Conservation (phyloP, 2,888 invertebrate genomes). For the Nebria salina region DNA sequence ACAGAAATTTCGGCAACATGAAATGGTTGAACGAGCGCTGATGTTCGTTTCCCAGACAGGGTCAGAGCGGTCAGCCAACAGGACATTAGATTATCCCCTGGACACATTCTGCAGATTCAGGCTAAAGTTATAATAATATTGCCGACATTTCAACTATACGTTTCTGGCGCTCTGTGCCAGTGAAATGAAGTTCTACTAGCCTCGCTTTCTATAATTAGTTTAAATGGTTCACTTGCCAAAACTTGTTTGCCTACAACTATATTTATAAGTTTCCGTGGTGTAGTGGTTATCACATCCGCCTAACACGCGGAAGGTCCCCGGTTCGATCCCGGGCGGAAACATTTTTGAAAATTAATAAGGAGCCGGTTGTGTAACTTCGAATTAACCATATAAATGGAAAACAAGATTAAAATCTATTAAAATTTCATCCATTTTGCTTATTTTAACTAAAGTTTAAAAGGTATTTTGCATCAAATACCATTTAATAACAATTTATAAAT, state of each 20-base stretch:
- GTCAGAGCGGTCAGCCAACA: slow-evolving; percentile 11
- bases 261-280: slow-evolving; percentile 77
- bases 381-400: no score
- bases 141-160: not conserved
- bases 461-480: no score
- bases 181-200: not conserved
- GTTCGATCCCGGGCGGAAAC: slow-evolving; percentile 91
- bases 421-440: no score
- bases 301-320: slow-evolving; percentile 92
- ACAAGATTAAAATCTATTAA: no score
- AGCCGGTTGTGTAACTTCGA: no score
- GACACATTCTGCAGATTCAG: not conserved
- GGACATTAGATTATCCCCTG: slow-evolving; percentile 26
- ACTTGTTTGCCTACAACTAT: not conserved
- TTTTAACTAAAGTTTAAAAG: no score
- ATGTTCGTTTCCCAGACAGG: slow-evolving; percentile 18
- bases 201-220: slow-evolving; percentile 15
- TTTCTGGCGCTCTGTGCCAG: not conserved
- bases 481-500: no score
- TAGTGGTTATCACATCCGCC: slow-evolving; percentile 93
- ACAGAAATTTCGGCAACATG: not conserved
- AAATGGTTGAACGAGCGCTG: not conserved
- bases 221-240: slow-evolving; percentile 10
- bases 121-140: not conserved
- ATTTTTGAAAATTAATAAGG: slow-evolving; percentile 58